Conservation (phyloP, 2,888 invertebrate genomes). For the Cantharis nigra region DNA sequence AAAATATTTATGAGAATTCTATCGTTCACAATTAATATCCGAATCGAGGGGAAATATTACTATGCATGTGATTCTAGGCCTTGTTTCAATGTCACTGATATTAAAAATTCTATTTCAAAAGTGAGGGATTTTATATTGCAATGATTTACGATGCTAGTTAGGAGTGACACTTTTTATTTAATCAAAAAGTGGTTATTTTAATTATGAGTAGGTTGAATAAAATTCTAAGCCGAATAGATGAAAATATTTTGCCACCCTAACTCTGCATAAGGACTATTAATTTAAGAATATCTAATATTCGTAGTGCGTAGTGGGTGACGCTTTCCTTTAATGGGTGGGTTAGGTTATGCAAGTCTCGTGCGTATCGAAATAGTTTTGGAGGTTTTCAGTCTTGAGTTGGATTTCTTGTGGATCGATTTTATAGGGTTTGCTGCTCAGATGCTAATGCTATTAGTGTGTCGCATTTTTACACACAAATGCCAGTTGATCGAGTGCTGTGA, state of each 20-base stretch:
- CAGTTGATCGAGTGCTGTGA: conserved; percentile 39
- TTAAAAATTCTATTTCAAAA: neutral
- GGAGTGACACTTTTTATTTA: neutral
- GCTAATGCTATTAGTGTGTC: conserved; percentile 46
- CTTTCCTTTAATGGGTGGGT: conserved; percentile 29
- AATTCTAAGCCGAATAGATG: neutral
- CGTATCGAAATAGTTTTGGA: conserved; percentile 34
- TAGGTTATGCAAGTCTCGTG: conserved; percentile 36
- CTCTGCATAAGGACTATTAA: neutral
- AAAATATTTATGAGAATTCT: conserved; percentile 30
- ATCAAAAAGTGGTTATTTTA: neutral
- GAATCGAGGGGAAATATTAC: conserved; percentile 16
- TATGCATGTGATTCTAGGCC: conserved; percentile 15
- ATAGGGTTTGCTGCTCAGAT: conserved; percentile 40
- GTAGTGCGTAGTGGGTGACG: conserved; percentile 27
- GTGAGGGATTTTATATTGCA: neutral
- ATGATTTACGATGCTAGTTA: neutral
- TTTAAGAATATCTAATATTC: conserved; percentile 1
- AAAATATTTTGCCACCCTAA: neutral
- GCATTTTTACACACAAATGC: conserved; percentile 37
- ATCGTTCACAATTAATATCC: conserved; percentile 12
- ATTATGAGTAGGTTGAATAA: neutral
- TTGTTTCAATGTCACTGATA: neutral
- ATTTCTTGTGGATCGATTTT: conserved; percentile 46
- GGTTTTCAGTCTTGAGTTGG: conserved; percentile 45